phyloP scores from a whole-genome alignment of 1,140 invertebrate genomes.

The Drosophila cardini region DNA sequence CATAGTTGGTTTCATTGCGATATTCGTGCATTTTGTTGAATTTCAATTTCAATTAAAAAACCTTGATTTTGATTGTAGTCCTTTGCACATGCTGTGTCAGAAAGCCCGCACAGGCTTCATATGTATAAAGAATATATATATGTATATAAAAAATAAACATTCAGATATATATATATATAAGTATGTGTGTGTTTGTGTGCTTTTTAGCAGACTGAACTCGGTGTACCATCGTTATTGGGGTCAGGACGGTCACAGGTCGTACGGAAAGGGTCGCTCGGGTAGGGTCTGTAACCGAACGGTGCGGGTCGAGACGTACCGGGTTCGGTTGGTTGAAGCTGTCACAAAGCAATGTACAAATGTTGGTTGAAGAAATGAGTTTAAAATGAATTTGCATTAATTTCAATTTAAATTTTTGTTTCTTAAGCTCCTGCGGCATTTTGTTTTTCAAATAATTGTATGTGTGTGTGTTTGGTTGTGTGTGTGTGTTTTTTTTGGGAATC shows the following conservation, averaged over 20 bases:
- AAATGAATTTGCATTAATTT: conserved; percentile 80
- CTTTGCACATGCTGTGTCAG: conserved; percentile 65
- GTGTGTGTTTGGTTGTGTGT: not conserved
- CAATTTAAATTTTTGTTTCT: conserved; percentile 59
- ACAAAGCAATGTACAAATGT: conserved; percentile 73
- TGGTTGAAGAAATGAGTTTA: conserved; percentile 71
- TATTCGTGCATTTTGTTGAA: conserved; percentile 73
- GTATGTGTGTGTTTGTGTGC: conserved; percentile 3
- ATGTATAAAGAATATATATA: conserved; percentile 11
- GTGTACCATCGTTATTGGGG: conserved; percentile 24
- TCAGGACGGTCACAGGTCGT: conserved; percentile 11
- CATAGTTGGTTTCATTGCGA: conserved; percentile 9
- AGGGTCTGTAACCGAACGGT: not conserved
- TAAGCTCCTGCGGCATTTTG: conserved; percentile 26
- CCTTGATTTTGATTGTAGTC: conserved; percentile 78
- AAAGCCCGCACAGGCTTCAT: conserved; percentile 9
- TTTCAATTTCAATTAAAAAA: conserved; percentile 82
- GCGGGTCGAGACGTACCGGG: too few species aligned
- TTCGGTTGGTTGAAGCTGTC: conserved; percentile 14
- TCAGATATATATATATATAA: not conserved
- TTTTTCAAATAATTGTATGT: conserved; percentile 14
- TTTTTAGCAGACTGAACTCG: conserved; percentile 4
- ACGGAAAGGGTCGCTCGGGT: conserved; percentile 25
- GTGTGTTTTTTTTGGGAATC: conserved; percentile 5
- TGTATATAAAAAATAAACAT: conserved; percentile 8